These are phyloP conservation scores for Agelastica alni DNA, from an alignment of 2,888 invertebrate genomes.

Conservation along the genomic window DNA sequence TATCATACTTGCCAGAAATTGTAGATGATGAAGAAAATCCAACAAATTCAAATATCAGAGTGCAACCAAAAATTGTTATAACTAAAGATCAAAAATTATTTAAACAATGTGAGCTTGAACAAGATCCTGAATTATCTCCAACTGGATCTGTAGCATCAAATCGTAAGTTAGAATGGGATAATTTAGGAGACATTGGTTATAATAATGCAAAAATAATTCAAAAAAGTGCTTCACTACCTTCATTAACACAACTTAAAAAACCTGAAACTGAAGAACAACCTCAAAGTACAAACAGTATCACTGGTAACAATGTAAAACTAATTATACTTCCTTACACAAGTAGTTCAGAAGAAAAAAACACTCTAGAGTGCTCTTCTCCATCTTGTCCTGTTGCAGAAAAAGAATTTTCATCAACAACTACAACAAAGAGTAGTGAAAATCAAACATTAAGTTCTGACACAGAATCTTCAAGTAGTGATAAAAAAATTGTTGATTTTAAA, in stretches of 20 bases:
- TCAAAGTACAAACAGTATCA: no score
- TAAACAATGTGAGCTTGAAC: constrained; percentile 10
- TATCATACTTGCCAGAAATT: constrained; percentile 41
- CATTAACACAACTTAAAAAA: constrained; percentile 21
- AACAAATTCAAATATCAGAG: no score
- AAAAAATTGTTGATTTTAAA: constrained; percentile 32
- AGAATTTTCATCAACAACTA: constrained; percentile 8
- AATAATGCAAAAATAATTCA: constrained; percentile 47
- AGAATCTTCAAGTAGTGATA: constrained; percentile 20
- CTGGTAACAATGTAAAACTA: constrained; percentile 24
- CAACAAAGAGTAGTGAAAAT: constrained; percentile 5
- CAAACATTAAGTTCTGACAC: constrained; percentile 16
- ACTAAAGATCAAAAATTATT: constrained; percentile 1
- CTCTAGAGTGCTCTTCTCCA: constrained; percentile 17
- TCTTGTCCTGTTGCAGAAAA: constrained; percentile 15
- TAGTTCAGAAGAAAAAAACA: constrained; percentile 22
- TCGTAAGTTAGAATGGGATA: constrained; percentile 84
- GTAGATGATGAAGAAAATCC: constrained; percentile 26
- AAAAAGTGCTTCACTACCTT: constrained; percentile 52
- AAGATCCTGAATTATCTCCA: constrained; percentile 61
- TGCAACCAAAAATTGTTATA: constrained; percentile 3
- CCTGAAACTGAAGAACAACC: constrained; percentile 6
- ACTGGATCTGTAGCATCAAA: constrained; percentile 76
- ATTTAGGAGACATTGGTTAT: constrained; percentile 85
- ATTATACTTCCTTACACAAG: constrained; percentile 27